Conservation (phyloP, 2,888 invertebrate genomes). For the Macaria notata region DNA sequence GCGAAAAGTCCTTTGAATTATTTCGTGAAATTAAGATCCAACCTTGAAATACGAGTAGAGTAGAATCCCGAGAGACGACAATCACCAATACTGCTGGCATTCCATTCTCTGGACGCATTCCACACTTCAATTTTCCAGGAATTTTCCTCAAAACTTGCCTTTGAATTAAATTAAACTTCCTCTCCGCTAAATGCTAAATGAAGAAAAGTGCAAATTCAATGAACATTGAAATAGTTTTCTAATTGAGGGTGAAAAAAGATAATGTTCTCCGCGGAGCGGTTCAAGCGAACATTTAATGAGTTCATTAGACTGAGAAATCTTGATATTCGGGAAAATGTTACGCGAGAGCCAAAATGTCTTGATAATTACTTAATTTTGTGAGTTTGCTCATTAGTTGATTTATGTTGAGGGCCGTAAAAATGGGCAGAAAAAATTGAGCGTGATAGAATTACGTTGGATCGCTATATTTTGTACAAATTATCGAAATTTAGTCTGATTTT, state of each 20-base stretch:
- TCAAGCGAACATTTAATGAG: constrained; percentile 23
- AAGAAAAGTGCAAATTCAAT: constrained; percentile 26
- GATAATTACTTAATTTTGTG: constrained; percentile 9
- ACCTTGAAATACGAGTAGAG: constrained; percentile 12
- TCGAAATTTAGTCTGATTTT: too few relatives aligned
- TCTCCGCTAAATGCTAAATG: constrained; percentile 15
- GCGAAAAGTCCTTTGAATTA: constrained; percentile 4
- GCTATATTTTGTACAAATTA: too few relatives aligned
- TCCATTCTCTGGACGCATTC: constrained; percentile 26
- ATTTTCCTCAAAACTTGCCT: constrained; percentile 27
- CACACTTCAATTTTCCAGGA: constrained; percentile 25
- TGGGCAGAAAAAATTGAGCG: too few relatives aligned
- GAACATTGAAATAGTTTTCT: constrained; percentile 26
- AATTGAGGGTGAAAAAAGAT: constrained; percentile 23
- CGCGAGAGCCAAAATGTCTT: constrained; percentile 3
- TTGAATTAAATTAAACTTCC: constrained; percentile 31
- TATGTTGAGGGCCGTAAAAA: neutral
- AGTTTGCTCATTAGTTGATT: neutral
- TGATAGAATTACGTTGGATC: too few relatives aligned
- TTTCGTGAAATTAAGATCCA: constrained; percentile 15
- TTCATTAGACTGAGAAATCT: constrained; percentile 20
- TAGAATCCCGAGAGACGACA: constrained; percentile 11
- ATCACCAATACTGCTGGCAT: constrained; percentile 27
- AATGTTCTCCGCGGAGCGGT: constrained; percentile 16
- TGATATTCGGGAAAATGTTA: constrained; percentile 13